phyloP scores from a whole-genome alignment of 2,888 invertebrate species.

The Rhagonycha lutea region DNA sequence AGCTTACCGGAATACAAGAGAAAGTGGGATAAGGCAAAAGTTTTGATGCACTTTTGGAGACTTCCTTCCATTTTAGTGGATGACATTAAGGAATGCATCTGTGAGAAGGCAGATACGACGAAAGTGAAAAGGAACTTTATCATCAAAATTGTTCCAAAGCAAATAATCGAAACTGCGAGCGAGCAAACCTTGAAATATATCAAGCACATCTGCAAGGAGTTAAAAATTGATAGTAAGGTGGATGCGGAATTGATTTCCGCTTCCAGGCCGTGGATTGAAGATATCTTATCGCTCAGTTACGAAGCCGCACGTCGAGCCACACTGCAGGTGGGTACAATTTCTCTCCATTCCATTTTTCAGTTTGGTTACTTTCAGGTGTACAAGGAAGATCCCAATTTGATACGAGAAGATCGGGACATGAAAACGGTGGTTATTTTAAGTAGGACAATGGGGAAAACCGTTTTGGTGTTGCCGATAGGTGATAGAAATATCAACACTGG shows the following conservation, averaged over 20 bases:
- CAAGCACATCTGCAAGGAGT: slow-evolving; percentile 40
- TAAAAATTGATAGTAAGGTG: slow-evolving; percentile 48
- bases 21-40: slow-evolving; percentile 50
- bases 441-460: slow-evolving; percentile 50
- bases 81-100: slow-evolving; percentile 48
- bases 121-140: slow-evolving; percentile 48
- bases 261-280: slow-evolving; percentile 54
- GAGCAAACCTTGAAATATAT: slow-evolving; percentile 41
- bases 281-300: slow-evolving; percentile 50
- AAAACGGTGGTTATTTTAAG: slow-evolving; percentile 51
- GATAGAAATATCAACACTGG: slow-evolving; percentile 48
- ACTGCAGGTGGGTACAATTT: slow-evolving; percentile 50
- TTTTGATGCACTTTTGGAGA: slow-evolving; percentile 57
- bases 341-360: neutral
- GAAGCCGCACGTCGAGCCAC: slow-evolving; percentile 54
- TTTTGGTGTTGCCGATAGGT: slow-evolving; percentile 52
- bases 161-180: slow-evolving; percentile 44
- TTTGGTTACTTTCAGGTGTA: slow-evolving; percentile 48
- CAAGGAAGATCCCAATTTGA: slow-evolving; percentile 55
- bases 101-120: slow-evolving; percentile 46
- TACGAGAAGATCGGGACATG: slow-evolving; percentile 52
- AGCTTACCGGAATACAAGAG: slow-evolving; percentile 47
- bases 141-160: slow-evolving; percentile 52
- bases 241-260: slow-evolving; percentile 42
- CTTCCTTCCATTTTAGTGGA: slow-evolving; percentile 48